Evolutionary conservation across 1,140 invertebrate species (phyloP).

Genomic region (Cotesia typhae): DNA sequence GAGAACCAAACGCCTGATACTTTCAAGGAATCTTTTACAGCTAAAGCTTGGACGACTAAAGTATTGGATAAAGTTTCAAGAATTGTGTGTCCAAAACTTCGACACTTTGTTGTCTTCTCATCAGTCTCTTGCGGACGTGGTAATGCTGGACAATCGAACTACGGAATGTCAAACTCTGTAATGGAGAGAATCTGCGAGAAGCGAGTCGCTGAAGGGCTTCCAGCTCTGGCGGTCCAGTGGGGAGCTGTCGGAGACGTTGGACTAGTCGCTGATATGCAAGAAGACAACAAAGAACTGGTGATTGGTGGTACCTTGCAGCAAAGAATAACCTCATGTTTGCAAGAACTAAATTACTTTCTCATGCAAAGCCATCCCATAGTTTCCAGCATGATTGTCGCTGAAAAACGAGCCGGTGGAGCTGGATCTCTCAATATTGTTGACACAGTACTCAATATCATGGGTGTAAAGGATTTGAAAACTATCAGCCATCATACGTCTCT

Average conservation of each 20-base stretch:
- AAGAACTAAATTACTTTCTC: conserved; percentile 69
- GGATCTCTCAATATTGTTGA: conserved; percentile 59
- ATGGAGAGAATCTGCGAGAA: conserved; percentile 71
- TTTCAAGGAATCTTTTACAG: conserved; percentile 62
- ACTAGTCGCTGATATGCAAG: conserved; percentile 72
- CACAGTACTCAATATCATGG: conserved; percentile 64
- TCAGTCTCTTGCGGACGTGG: conserved; percentile 80
- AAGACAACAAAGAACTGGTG: conserved; percentile 70
- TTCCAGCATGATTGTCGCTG: conserved; percentile 72
- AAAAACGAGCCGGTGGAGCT: conserved; percentile 60
- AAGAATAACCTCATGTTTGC: conserved; percentile 71
- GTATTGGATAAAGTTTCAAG: conserved; percentile 65
- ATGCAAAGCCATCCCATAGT: conserved; percentile 69
- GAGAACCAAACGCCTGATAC: conserved; percentile 66
- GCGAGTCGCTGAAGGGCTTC: conserved; percentile 63
- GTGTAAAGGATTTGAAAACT: conserved; percentile 65
- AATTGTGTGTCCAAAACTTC: conserved; percentile 64
- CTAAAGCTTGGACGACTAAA: conserved; percentile 66
- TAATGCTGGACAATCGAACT: conserved; percentile 82
- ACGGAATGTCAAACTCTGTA: conserved; percentile 72
- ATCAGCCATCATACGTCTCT: conserved; percentile 72
- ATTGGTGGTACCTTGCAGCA: conserved; percentile 75
- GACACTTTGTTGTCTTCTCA: conserved; percentile 76
- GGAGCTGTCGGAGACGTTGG: conserved; percentile 70
- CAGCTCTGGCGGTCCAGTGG: conserved; percentile 71